These are phyloP conservation scores for Rhinichthys osculus DNA, from an alignment of 2,797 vertebrate genomes.

Conservation along the genomic window DNA sequence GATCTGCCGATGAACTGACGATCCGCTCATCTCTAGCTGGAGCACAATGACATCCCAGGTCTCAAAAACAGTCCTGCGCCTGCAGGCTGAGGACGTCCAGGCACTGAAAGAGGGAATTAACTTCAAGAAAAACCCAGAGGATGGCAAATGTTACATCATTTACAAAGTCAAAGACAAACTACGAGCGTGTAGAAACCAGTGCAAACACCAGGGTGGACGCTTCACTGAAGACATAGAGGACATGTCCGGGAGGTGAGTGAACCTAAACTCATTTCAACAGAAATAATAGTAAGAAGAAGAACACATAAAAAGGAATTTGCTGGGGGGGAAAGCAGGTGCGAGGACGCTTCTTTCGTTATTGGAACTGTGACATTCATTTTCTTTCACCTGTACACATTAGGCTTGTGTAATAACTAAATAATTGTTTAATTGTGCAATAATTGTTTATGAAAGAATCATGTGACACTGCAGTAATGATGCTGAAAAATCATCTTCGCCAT, in stretches of 20 bases:
- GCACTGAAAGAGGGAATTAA: constrained; percentile 78
- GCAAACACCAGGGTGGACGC: constrained; percentile 83
- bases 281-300: not conserved
- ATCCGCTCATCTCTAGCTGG: not conserved
- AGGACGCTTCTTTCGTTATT: too few relatives aligned
- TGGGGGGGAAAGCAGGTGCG: too few relatives aligned
- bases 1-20: not conserved
- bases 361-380: too few relatives aligned
- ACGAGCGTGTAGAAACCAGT: constrained; percentile 80
- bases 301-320: not conserved
- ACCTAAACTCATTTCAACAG: not conserved
- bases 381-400: too few relatives aligned
- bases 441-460: too few relatives aligned
- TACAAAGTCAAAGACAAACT: constrained; percentile 70
- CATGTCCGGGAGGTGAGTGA: constrained; percentile 70
- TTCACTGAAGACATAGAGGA: constrained; percentile 85
- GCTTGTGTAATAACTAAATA: too few relatives aligned
- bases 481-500: too few relatives aligned
- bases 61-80: constrained; percentile 65
- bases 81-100: constrained; percentile 64
- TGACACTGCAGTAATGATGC: not conserved
- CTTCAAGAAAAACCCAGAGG: constrained; percentile 74
- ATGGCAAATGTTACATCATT: constrained; percentile 78
- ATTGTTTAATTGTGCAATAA: too few relatives aligned
- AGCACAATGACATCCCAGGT: constrained; percentile 66